Percentiles rank a stretch among this genome's conserved stretches.
Conservation (phyloP, 2,113 vertebrate genomes). For the Turnix velox region DNA sequence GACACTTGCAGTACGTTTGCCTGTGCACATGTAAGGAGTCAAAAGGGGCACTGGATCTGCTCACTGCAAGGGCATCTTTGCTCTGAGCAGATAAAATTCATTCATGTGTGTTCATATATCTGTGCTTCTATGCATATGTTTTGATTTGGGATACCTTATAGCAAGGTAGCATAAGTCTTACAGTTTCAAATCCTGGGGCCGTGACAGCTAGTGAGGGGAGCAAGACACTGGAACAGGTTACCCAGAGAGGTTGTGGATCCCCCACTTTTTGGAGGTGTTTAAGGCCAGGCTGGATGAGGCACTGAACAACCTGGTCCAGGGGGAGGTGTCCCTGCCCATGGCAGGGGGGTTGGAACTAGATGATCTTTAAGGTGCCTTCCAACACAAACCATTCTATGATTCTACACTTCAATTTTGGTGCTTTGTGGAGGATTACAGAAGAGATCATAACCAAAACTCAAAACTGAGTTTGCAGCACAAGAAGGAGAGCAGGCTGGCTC, state of each 20-base stretch:
- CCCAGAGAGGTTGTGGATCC: too few species aligned
- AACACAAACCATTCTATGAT: too few species aligned
- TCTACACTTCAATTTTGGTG: neutral
- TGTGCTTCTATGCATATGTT: neutral
- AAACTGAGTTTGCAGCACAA: neutral
- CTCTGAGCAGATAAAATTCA: neutral
- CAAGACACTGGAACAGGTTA: too few species aligned
- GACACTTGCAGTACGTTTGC: neutral
- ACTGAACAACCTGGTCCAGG: too few species aligned
- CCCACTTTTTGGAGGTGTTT: too few species aligned
- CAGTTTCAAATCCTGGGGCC: neutral
- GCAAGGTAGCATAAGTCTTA: neutral
- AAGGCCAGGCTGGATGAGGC: too few species aligned
- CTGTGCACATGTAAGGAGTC: neutral
- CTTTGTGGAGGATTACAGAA: neutral
- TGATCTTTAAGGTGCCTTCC: too few species aligned
- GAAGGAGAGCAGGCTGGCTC: neutral
- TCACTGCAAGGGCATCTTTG: neutral
- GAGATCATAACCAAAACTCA: neutral
- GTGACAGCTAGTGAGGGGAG: too few species aligned
- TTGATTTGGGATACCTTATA: neutral
- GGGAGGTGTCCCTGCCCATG: too few species aligned
- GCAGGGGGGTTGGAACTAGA: too few species aligned
- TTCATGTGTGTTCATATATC: neutral
- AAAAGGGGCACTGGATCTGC: neutral